Percentiles rank a stretch among this genome's conserved stretches.
phyloP scores from a whole-genome alignment of 2,888 invertebrate species.

The Cephus runcator region DNA sequence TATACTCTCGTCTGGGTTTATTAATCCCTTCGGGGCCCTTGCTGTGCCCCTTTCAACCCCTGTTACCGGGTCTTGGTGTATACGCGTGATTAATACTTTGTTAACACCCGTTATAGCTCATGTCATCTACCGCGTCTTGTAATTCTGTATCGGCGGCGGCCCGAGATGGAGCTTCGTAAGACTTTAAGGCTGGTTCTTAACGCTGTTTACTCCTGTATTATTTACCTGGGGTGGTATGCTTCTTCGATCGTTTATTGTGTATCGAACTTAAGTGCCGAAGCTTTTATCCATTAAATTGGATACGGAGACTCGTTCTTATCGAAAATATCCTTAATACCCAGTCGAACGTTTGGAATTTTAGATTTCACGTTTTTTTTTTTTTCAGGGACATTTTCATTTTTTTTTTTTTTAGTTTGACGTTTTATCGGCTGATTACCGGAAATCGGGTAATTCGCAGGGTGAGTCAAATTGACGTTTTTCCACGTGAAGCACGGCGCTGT shows the following conservation, averaged over 20 bases:
- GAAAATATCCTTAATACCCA: too few relatives aligned
- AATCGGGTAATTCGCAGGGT: background rate
- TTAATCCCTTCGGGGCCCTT: background rate
- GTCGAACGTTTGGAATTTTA: background rate
- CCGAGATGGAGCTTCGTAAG: background rate
- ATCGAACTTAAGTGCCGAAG: background rate
- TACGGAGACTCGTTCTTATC: too few relatives aligned
- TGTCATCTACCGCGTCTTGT: background rate
- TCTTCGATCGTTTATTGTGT: background rate
- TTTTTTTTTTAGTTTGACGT: background rate
- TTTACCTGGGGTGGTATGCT: background rate
- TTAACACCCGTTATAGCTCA: too few relatives aligned
- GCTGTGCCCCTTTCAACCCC: background rate
- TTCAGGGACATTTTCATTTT: background rate
- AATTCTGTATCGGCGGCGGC: background rate
- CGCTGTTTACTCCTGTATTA: background rate
- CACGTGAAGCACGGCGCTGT: background rate
- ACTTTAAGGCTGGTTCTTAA: background rate
- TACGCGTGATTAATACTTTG: too few relatives aligned
- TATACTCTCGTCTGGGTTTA: background rate
- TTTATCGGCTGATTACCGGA: background rate
- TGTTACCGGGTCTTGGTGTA: background rate
- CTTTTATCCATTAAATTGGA: background rate
- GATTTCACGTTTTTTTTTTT: background rate
- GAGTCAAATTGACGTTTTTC: background rate